A percentile compares a stretch with the other conserved stretches of the same genome.
phyloP scores from a whole-genome alignment of 1,140 invertebrate genomes.

The Drosophila truncata region DNA sequence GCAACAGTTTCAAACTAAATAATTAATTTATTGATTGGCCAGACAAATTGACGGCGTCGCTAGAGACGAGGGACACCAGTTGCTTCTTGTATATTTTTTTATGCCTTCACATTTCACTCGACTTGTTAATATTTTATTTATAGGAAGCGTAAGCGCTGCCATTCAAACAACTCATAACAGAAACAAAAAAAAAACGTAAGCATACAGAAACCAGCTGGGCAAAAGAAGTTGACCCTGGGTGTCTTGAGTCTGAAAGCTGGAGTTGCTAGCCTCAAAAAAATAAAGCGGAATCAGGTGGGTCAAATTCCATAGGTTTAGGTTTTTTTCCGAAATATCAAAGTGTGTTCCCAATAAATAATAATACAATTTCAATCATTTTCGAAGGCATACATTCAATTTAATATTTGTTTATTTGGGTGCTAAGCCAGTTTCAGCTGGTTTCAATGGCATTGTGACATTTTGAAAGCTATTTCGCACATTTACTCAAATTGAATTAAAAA shows the following conservation, averaged over 20 bases:
- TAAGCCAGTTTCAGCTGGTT: slow-evolving; percentile 47
- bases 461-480: slow-evolving; percentile 55
- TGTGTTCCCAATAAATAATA: slow-evolving; percentile 9
- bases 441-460: slow-evolving; percentile 44
- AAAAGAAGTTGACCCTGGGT: slow-evolving; percentile 64
- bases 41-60: slow-evolving; percentile 65
- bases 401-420: not conserved
- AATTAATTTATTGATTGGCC: slow-evolving; percentile 74
- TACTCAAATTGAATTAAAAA: slow-evolving; percentile 74
- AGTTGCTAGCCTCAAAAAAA: slow-evolving; percentile 32
- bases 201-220: slow-evolving; percentile 44
- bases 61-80: slow-evolving; percentile 59
- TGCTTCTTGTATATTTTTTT: slow-evolving; percentile 31
- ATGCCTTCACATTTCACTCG: slow-evolving; percentile 17
- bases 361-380: slow-evolving; percentile 13
- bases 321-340: slow-evolving; percentile 1
- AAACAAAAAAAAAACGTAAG: slow-evolving; percentile 15
- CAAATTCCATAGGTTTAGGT: not conserved
- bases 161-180: slow-evolving; percentile 37
- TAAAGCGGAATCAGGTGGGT: not conserved
- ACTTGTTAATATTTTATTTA: slow-evolving; percentile 56
- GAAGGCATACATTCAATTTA: slow-evolving; percentile 16
- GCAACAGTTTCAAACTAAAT: slow-evolving; percentile 51
- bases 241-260: not conserved
- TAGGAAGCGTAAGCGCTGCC: slow-evolving; percentile 35